Evolutionary conservation across 2,797 vertebrate genomes (phyloP).

Genomic region (Pitangus sulphuratus): DNA sequence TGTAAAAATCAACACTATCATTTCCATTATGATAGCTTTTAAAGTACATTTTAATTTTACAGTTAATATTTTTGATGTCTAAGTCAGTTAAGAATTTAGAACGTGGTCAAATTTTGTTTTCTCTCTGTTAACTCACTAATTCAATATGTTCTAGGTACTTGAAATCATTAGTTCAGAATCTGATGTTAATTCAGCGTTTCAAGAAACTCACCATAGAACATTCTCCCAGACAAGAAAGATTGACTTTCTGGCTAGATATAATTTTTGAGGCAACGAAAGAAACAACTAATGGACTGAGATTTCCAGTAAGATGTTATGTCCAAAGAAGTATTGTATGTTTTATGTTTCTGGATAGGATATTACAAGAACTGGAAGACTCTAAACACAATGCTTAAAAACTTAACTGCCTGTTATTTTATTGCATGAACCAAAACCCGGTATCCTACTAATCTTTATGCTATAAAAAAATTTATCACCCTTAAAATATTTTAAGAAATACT

Average conservation of each 20-base stretch:
- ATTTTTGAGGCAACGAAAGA: constrained; percentile 93
- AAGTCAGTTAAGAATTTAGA: not conserved
- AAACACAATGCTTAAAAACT: not conserved
- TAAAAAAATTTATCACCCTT: not conserved
- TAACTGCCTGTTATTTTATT: not conserved
- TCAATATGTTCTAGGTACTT: constrained; percentile 86
- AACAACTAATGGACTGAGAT: constrained; percentile 88
- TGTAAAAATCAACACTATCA: not conserved
- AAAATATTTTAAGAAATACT: not conserved
- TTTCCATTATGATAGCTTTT: not conserved
- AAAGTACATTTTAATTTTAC: not conserved
- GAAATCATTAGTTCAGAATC: constrained; percentile 92
- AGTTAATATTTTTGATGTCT: not conserved
- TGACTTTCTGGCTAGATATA: constrained; percentile 98
- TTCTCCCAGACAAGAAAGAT: constrained; percentile 86
- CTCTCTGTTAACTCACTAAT: constrained; percentile 16
- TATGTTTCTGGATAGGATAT: constrained; percentile 33
- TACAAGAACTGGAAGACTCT: not conserved
- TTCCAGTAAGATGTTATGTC: constrained; percentile 84
- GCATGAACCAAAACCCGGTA: not conserved
- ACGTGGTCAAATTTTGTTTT: not conserved
- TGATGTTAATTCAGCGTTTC: constrained; percentile 91
- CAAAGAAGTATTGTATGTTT: constrained; percentile 25
- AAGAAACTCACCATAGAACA: constrained; percentile 88
- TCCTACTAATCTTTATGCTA: not conserved